Evolutionary conservation across 2,113 vertebrate species (phyloP).

Genomic region (Mixornis gularis): DNA sequence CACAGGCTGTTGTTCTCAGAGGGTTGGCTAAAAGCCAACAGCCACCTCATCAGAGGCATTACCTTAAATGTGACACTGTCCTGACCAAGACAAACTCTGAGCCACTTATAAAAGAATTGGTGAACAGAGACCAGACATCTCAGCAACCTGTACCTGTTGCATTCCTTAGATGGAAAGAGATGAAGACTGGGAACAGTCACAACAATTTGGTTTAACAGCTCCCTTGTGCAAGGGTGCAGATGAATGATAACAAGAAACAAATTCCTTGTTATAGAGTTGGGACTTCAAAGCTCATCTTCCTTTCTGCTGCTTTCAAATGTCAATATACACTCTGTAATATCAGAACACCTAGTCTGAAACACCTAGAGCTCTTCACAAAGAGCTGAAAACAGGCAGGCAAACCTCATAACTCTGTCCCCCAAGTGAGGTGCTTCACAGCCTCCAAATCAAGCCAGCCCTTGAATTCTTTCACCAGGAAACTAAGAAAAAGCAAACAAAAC

Average conservation of each 20-base stretch:
- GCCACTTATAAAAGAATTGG: neutral
- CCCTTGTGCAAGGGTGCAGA: neutral
- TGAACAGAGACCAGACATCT: neutral
- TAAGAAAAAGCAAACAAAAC: neutral
- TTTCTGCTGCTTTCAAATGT: neutral
- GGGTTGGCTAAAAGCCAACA: neutral
- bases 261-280: neutral
- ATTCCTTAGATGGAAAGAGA: neutral
- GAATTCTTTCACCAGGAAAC: neutral
- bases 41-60: neutral
- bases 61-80: neutral
- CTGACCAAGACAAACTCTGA: neutral
- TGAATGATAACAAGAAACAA: neutral
- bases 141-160: neutral
- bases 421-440: neutral
- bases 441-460: neutral
- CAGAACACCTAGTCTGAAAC: neutral
- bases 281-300: neutral
- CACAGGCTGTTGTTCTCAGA: neutral
- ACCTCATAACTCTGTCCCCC: neutral
- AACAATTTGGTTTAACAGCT: neutral
- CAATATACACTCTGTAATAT: neutral
- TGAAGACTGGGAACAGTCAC: neutral
- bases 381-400: neutral
- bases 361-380: neutral